Percentiles rank a stretch among this genome's conserved stretches.
phyloP scores from a whole-genome alignment of 2,797 vertebrate genomes.

The Buphagus erythrorhynchus region DNA sequence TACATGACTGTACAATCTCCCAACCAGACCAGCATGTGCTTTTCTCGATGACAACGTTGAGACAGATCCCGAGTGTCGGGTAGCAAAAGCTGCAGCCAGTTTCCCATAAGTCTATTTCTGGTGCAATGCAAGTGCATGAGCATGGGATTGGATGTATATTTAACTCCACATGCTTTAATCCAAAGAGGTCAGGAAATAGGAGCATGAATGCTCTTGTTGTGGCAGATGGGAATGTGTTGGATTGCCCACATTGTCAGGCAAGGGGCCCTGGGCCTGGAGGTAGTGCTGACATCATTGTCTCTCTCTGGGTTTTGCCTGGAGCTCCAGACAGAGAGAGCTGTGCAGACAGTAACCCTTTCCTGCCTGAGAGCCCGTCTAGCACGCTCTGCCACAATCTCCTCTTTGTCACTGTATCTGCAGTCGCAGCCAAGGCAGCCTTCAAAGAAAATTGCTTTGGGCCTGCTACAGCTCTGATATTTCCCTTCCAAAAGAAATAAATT shows the following conservation, averaged over 20 bases:
- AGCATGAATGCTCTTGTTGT: slow-evolving; percentile 77
- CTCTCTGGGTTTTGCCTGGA: slow-evolving; percentile 76
- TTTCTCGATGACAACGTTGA: slow-evolving; percentile 10
- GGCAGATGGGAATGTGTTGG: slow-evolving; percentile 81
- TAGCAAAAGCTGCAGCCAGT: slow-evolving; percentile 60
- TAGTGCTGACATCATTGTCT: slow-evolving; percentile 85
- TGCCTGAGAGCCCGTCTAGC: neutral
- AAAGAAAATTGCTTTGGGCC: neutral
- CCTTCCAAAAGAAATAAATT: slow-evolving; percentile 33
- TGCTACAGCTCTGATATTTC: neutral
- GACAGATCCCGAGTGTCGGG: slow-evolving; percentile 28
- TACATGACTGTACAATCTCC: neutral
- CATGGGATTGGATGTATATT: slow-evolving; percentile 61
- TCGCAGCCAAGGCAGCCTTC: neutral
- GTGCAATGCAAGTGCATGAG: slow-evolving; percentile 29
- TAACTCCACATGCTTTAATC: slow-evolving; percentile 71
- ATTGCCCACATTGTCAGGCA: slow-evolving; percentile 81
- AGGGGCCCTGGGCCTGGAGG: slow-evolving; percentile 79
- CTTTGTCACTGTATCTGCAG: neutral
- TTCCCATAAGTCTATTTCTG: slow-evolving; percentile 69
- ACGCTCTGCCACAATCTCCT: neutral
- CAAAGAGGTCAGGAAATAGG: slow-evolving; percentile 68
- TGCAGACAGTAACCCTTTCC: slow-evolving; percentile 75
- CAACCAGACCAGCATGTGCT: neutral
- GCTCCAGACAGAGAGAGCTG: slow-evolving; percentile 75